Conservation (phyloP, 2,113 vertebrate genomes). For the Axis porcinus region DNA sequence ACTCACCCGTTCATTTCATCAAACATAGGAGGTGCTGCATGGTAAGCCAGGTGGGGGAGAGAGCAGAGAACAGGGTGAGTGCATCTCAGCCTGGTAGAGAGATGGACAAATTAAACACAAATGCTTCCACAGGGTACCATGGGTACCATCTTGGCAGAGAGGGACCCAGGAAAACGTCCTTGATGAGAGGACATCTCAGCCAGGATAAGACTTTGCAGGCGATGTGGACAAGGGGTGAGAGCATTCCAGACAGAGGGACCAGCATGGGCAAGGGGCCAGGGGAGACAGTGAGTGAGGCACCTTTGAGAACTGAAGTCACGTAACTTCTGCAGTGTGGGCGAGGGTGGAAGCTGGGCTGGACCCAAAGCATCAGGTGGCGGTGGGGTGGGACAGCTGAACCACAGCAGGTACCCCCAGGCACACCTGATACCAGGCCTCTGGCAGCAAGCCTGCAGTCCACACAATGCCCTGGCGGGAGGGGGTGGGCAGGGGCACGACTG, state of each 20-base stretch:
- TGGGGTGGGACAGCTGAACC: neutral
- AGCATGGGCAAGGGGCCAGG: neutral
- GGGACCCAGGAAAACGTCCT: neutral
- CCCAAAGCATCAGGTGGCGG: rapidly evolving
- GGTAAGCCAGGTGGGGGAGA: neutral
- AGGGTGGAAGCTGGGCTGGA: neutral
- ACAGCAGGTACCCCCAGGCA: neutral
- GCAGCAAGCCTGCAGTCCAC: neutral
- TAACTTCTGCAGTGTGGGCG: neutral
- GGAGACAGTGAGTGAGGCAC: neutral
- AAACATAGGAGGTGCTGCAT: neutral
- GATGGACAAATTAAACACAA: neutral
- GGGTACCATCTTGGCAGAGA: neutral
- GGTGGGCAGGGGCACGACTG: neutral
- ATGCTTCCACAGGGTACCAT: rapidly evolving
- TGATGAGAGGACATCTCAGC: neutral
- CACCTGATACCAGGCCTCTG: neutral
- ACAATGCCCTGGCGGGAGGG: neutral
- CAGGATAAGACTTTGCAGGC: neutral
- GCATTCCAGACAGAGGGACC: neutral
- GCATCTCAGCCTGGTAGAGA: neutral
- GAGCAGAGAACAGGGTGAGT: neutral
- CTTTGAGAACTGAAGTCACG: neutral
- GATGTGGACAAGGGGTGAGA: neutral
- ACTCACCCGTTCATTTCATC: neutral